These are phyloP conservation scores for Cyanoliseus patagonus DNA, from an alignment of 2,113 vertebrate genomes.

Conservation along the genomic window DNA sequence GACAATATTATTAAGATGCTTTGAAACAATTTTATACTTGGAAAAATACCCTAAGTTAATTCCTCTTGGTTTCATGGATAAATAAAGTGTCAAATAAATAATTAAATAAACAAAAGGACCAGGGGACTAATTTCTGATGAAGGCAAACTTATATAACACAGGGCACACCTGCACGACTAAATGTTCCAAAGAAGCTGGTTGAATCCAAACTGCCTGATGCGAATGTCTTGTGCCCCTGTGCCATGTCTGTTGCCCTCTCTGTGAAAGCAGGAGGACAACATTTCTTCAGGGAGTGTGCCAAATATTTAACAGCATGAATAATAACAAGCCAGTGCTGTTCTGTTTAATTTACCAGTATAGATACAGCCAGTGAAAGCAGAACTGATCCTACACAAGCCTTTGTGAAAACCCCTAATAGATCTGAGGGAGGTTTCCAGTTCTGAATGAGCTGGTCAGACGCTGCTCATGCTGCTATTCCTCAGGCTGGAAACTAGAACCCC, in stretches of 20 bases:
- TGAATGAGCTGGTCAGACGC: neutral
- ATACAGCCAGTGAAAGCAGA: neutral
- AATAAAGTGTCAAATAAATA: neutral
- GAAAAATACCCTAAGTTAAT: neutral
- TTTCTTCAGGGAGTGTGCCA: neutral
- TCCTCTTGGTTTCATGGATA: neutral
- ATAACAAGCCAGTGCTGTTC: neutral
- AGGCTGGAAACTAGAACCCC: neutral
- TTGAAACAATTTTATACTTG: neutral
- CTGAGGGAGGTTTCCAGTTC: neutral
- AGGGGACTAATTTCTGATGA: neutral
- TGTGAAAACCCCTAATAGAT: neutral
- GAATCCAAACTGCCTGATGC: neutral
- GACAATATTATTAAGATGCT: neutral
- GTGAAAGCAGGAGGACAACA: neutral
- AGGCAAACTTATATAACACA: neutral
- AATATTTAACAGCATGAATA: neutral
- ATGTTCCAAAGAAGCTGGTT: neutral
- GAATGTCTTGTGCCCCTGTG: neutral
- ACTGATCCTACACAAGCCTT: neutral
- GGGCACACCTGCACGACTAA: neutral
- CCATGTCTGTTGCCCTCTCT: neutral
- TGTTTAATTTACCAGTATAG: neutral
- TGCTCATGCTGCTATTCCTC: neutral
- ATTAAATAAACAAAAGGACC: neutral